Evolutionary conservation across 2,113 vertebrate species (phyloP).

Genomic region (Pelodiscus sinensis): DNA sequence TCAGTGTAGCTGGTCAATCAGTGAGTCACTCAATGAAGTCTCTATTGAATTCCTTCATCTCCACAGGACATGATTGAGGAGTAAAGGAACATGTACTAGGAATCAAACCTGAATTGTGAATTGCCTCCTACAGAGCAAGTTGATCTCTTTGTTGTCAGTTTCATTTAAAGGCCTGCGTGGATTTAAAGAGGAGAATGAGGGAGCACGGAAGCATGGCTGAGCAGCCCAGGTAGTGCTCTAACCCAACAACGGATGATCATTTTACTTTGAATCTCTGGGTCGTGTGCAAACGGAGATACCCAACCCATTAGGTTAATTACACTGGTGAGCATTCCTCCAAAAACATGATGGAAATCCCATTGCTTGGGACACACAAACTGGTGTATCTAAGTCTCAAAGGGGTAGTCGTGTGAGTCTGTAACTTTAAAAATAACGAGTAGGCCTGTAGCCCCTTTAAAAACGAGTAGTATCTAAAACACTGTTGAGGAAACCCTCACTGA

Average conservation of each 20-base stretch:
- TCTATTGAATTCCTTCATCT: neutral
- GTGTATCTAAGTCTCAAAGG: accelerated
- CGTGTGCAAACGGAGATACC: neutral
- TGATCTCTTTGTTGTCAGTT: accelerated
- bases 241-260: neutral
- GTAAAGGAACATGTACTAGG: neutral
- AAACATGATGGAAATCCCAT: neutral
- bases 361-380: neutral
- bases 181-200: neutral
- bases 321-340: neutral
- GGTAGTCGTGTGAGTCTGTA: too few species aligned
- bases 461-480: neutral
- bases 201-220: accelerated
- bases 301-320: neutral
- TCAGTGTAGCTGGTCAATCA: neutral
- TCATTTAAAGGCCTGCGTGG: accelerated
- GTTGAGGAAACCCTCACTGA: neutral
- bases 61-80: neutral
- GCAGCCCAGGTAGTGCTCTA: neutral
- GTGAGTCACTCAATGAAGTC: neutral
- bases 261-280: neutral
- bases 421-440: too few species aligned
- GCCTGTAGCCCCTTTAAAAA: too few species aligned
- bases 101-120: neutral
- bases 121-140: accelerated